These are phyloP conservation scores for Glaucopsyche alexis DNA, from an alignment of 2,888 invertebrate species.

Conservation along the genomic window DNA sequence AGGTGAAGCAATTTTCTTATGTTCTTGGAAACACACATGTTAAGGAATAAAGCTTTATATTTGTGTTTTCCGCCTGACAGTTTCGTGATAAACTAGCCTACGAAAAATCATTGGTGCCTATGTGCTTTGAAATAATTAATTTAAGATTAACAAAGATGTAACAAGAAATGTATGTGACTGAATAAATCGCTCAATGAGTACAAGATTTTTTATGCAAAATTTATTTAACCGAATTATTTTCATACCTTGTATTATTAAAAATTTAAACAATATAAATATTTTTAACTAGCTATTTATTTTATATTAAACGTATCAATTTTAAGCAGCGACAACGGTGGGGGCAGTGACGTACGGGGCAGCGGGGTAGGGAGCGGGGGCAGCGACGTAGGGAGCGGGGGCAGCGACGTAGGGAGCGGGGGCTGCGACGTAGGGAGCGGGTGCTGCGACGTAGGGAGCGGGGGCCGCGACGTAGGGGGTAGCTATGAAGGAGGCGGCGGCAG, in stretches of 20 bases:
- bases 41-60: background rate
- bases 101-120: too few relatives aligned
- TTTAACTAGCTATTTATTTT: background rate
- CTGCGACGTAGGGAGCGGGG: conserved; percentile 32
- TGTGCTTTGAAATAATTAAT: too few relatives aligned
- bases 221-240: too few relatives aligned
- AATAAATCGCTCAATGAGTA: too few relatives aligned
- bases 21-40: background rate
- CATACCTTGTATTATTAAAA: too few relatives aligned
- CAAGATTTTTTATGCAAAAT: too few relatives aligned
- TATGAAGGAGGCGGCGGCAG: conserved; percentile 49
- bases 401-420: conserved; percentile 42
- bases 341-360: too few relatives aligned
- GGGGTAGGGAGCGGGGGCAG: too few relatives aligned
- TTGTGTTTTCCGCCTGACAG: background rate
- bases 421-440: conserved; percentile 24
- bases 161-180: too few relatives aligned
- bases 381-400: conserved; percentile 33
- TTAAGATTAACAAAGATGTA: too few relatives aligned
- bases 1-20: background rate
- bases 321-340: conserved; percentile 37
- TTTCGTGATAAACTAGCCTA: too few relatives aligned
- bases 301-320: conserved; percentile 15
- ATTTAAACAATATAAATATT: too few relatives aligned
- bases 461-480: conserved; percentile 50